These are phyloP conservation scores for Mongoloraphidia duomilia DNA, from an alignment of 2,888 invertebrate genomes.

Conservation along the genomic window DNA sequence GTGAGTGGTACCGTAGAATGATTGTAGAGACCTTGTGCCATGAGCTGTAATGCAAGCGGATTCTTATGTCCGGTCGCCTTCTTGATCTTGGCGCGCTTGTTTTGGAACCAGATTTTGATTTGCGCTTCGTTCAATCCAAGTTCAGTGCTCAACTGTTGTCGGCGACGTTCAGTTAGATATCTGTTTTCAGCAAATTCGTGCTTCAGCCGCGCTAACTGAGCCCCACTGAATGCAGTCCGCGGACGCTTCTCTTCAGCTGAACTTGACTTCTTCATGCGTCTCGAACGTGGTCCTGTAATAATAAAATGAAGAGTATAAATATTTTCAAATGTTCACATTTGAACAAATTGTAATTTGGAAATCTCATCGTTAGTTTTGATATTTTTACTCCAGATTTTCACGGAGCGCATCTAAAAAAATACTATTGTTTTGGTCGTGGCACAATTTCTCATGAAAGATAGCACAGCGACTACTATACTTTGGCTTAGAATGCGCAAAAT, in stretches of 20 bases:
- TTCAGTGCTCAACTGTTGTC: conserved; percentile 82
- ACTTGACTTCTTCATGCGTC: conserved; percentile 35
- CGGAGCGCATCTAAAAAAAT: no score
- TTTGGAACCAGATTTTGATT: conserved; percentile 96
- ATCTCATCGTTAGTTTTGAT: no score
- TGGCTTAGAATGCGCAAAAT: no score
- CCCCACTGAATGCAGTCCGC: conserved; percentile 88
- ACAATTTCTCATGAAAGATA: no score
- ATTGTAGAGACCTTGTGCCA: conserved; percentile 91
- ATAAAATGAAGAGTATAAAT: conserved; percentile 8
- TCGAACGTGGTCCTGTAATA: conserved; percentile 41
- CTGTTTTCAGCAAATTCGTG: conserved; percentile 87
- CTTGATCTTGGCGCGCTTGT: conserved; percentile 93
- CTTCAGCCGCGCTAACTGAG: conserved; percentile 81
- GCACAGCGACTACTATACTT: no score
- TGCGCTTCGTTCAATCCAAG: conserved; percentile 90
- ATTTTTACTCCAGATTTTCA: no score
- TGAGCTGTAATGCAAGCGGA: conserved; percentile 74
- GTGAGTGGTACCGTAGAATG: conserved; percentile 65
- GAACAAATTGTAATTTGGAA: neutral
- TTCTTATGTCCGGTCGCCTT: conserved; percentile 76
- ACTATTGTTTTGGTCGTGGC: no score
- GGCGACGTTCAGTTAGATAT: conserved; percentile 80
- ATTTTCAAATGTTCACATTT: neutral
- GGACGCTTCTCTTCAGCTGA: conserved; percentile 75